phyloP scores from a whole-genome alignment of 2,888 invertebrate genomes.

The Melanchra persicariae region DNA sequence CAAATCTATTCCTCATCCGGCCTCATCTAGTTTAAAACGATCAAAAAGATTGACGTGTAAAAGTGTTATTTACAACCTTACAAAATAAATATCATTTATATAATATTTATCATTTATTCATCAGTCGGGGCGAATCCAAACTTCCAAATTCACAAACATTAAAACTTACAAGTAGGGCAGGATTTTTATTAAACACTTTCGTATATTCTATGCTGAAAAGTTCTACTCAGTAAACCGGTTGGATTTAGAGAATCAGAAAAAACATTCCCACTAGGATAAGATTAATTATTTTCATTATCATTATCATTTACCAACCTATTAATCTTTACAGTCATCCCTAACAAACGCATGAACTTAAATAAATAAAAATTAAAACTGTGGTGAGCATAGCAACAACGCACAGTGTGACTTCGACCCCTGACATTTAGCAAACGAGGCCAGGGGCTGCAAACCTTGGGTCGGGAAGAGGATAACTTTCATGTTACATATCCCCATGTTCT shows the following conservation, averaged over 20 bases:
- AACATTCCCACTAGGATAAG: not conserved
- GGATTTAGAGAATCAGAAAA: not conserved
- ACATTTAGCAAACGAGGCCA: constrained; percentile 58
- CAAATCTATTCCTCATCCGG: no score
- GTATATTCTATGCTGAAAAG: not conserved
- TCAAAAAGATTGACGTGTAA: no score
- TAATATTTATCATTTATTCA: no score
- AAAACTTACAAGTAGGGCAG: no score
- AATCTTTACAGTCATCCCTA: no score
- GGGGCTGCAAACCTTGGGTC: constrained; percentile 45
- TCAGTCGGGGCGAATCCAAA: no score
- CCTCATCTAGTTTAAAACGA: no score
- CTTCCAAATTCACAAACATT: no score
- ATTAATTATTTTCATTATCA: not conserved
- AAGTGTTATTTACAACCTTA: no score
- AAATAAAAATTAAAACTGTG: constrained; percentile 41
- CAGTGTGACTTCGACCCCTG: constrained; percentile 51
- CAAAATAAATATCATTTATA: no score
- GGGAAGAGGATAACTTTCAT: constrained; percentile 52
- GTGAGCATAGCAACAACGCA: constrained; percentile 32
- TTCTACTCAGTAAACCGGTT: not conserved
- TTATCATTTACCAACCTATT: not conserved
- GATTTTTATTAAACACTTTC: no score
- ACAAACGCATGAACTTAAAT: constrained; percentile 35
- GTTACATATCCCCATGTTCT: constrained; percentile 41